Evolutionary conservation across 2,797 vertebrate species (phyloP), one percentile per base, ranked within the genome.

Genomic region (Sebastes oblongus): DNA sequence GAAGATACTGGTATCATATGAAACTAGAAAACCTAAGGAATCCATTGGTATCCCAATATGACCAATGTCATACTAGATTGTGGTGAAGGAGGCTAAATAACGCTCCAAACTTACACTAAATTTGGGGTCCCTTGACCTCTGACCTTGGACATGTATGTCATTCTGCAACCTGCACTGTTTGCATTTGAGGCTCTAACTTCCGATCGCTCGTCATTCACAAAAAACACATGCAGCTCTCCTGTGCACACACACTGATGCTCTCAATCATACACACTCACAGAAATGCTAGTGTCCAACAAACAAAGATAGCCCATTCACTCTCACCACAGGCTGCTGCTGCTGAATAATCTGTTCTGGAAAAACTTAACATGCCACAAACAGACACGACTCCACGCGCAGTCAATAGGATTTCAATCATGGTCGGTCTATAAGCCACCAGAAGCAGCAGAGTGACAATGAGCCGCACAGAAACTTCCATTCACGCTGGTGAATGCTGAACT

Each of bases 261-360:
- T 42, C 25, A 20, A 34, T 56, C 65, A 27, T n/a, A 58, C 42
- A 20, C 32, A 66, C 32, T 24, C 73, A 59, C 18, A 72, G 22
- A 30, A n/a, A 64, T 27, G 12, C 8, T 16, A 30, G 12, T 29
- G 34, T 55, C 60, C 46, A 24, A 27, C 16, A 55, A 56, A 82
- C 72, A 87, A 64, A 62, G 69, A 61, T 2, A n/a, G 64, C 14
- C 58, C 72, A 54, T 81, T 80, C 65, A 69, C 55, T 60, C 14
- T 50, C 54, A 4, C 32, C 62, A 30, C 36, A 66, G 39, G 25
- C 66, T 42, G 72, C 70, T 75, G 78, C 85, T 83, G 81, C 85
- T 83, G 81, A 84, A 89, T 87, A 90, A 92, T 87, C 36, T 75
- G 78, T 91, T 91, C 88, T 89, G 13, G 84, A 89, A 85, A 87